Base-by-base conservation (phyloP, 2,797 vertebrate species). In the Pseudochromis fuscus region DNA sequence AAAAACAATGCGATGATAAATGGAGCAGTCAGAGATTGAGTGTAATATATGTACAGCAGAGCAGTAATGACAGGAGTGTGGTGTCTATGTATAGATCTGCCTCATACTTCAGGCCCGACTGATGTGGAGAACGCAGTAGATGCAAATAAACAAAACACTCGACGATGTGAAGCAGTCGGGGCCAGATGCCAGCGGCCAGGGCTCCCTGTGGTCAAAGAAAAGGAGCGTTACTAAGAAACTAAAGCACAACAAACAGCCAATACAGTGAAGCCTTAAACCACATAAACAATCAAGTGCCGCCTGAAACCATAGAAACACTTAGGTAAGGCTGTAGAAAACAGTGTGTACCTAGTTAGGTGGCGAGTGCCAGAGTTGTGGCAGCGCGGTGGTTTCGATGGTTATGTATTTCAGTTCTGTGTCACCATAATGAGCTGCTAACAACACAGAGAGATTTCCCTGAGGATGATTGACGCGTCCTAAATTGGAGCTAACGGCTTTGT, bases 61-160 rank as follows among this genome's bases (percentile, higher is more conserved):
- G 60, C 63, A 2, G 67, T 88, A 82, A 89, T 88, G 65, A 86
- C 77, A 79, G 84, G 52, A 56, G 23, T 70, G 79, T 63, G 69
- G 55, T 55, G 75, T 81, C 84, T 83, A 72, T 84, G 75, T 77
- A 63, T 81, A 83, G 71, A 31, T 49, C 57, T 16, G 53, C 53
- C 55, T 69, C 57, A 12, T 30, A 71, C 67, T 78, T 48, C 0
- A 42, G 56, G 48, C 55, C 35, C 31, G 65, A 78, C 72, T 56
- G 79, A 74, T 80, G 78, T 60, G 40, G 63, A 79, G 23, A 37
- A 28, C 65, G 30, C 50, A 28, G n/a, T 67, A 75, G 73, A 77
- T 66, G 49, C 69, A 82, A 65, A 87, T 70, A 80, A 84, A 88
- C 85, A 77, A 76, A 79, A 62, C 75, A 42, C 31, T 58, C 12